Conservation (phyloP, 2,113 vertebrate genomes). For the Corvus moneduloides region DNA sequence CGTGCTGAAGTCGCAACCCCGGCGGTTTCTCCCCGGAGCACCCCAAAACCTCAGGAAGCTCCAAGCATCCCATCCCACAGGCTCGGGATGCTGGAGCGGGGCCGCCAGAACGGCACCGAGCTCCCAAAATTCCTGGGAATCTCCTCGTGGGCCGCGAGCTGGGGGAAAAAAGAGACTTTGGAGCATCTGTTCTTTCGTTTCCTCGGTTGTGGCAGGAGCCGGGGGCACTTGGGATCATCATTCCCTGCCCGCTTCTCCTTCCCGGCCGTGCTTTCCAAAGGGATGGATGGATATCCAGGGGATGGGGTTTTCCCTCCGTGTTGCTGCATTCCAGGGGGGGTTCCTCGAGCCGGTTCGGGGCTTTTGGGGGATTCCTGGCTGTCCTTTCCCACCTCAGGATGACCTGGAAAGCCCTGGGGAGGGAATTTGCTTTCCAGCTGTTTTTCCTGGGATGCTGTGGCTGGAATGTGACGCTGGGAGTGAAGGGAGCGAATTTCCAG, state of each 20-base stretch:
- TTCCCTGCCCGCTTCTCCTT: not conserved
- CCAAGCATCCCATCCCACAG: accelerated
- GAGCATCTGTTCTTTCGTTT: not conserved
- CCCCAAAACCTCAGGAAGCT: not conserved
- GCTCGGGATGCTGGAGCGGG: not conserved
- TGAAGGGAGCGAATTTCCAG: not conserved
- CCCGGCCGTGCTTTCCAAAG: not conserved
- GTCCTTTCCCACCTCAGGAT: not conserved
- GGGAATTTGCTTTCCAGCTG: not conserved
- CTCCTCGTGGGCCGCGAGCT: not conserved
- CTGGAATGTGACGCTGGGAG: not conserved
- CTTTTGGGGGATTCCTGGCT: accelerated
- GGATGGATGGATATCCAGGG: accelerated
- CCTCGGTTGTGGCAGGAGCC: not conserved
- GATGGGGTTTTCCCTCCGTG: accelerated
- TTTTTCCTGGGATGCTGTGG: not conserved
- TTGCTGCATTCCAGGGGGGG: accelerated
- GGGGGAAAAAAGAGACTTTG: accelerated
- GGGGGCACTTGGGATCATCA: not conserved
- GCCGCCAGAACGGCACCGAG: accelerated
- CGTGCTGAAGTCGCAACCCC: not conserved
- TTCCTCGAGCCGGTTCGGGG: not conserved
- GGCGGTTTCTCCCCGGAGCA: not conserved
- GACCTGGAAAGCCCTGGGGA: not conserved
- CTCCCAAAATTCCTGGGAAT: not conserved